A percentile compares a stretch with the other conserved stretches of the same genome.
phyloP scores from a whole-genome alignment of 2,797 vertebrate genomes.

The Urophycis tenuis region DNA sequence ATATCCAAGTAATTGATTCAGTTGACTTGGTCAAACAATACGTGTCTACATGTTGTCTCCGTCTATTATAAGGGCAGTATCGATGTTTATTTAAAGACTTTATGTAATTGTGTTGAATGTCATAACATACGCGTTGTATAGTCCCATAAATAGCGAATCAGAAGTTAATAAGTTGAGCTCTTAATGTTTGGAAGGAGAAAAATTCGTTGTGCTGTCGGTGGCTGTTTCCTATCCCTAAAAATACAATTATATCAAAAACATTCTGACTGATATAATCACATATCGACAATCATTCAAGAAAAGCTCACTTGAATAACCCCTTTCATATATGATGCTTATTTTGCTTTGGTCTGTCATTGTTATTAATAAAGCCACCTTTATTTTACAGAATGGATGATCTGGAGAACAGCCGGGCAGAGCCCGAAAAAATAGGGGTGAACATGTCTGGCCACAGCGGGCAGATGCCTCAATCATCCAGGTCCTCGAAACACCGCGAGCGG shows the following conservation, averaged over 20 bases:
- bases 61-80: not conserved
- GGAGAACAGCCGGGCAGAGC: conserved; percentile 35
- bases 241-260: too few relatives aligned
- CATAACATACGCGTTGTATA: not conserved
- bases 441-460: conserved; percentile 32
- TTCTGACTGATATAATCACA: not conserved
- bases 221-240: not conserved
- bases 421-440: conserved; percentile 30
- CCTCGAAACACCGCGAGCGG: conserved; percentile 54
- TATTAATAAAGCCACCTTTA: not conserved
- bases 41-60: not conserved
- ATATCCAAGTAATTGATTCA: not conserved
- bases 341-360: not conserved
- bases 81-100: not conserved
- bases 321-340: not conserved
- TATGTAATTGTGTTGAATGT: not conserved
- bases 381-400: conserved; percentile 56
- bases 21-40: not conserved
- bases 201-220: not conserved
- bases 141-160: not conserved
- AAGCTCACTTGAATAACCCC: not conserved
- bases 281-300: not conserved
- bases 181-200: not conserved
- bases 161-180: not conserved
- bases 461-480: conserved; percentile 39